Percentiles rank a stretch among this genome's conserved stretches.
Conservation (phyloP, 2,888 invertebrate species). For the Drosophila conformis region DNA sequence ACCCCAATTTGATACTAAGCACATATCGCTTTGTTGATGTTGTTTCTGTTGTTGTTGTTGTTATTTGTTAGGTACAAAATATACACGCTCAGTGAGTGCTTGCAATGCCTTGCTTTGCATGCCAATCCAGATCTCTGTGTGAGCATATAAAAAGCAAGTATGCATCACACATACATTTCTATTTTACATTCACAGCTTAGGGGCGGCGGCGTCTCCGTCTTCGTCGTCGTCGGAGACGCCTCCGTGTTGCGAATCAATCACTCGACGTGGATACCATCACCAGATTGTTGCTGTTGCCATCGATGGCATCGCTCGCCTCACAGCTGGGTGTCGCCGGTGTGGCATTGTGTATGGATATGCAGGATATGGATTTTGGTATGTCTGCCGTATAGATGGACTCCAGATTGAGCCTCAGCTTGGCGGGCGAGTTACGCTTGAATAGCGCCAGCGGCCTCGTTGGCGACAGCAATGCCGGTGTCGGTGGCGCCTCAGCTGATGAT, state of each 20-base stretch:
- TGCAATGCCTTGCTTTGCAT: neutral
- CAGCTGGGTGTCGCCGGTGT: conserved; percentile 64
- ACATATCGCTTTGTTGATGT: conserved; percentile 11
- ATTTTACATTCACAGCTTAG: conserved; percentile 65
- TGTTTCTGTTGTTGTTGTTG: conserved; percentile 5
- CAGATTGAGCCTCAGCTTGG: conserved; percentile 80
- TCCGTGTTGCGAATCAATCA: conserved; percentile 54
- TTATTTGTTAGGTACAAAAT: conserved; percentile 55
- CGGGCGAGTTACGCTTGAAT: conserved; percentile 82
- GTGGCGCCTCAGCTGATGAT: conserved; percentile 16
- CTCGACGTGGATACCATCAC: conserved; percentile 43
- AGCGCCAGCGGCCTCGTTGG: conserved; percentile 69
- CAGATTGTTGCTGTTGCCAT: conserved; percentile 46
- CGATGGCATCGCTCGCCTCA: conserved; percentile 56
- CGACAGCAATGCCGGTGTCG: conserved; percentile 49
- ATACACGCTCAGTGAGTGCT: conserved; percentile 30
- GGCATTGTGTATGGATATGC: conserved; percentile 78
- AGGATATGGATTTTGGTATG: conserved; percentile 82
- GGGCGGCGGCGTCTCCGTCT: conserved; percentile 31
- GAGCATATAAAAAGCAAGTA: conserved; percentile 44
- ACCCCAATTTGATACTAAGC: conserved; percentile 30
- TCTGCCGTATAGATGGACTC: conserved; percentile 73
- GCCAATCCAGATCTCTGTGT: conserved; percentile 20
- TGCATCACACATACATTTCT: conserved; percentile 48
- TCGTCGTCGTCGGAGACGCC: conserved; percentile 21